These are phyloP conservation scores for Triplophysa tibetana DNA, from an alignment of 2,113 vertebrate species.

Conservation along the genomic window DNA sequence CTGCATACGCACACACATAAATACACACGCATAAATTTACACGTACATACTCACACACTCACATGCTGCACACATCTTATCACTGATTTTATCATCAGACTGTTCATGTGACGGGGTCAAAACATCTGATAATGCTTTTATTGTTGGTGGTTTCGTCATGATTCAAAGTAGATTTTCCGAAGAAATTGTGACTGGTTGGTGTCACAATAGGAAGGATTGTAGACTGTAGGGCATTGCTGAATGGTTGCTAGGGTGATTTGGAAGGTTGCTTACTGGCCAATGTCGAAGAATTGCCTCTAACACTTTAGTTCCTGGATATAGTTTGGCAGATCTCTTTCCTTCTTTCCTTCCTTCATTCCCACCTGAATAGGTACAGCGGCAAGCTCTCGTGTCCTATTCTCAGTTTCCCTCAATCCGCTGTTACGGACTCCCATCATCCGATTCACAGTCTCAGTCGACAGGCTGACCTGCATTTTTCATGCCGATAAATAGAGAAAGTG, in stretches of 20 bases:
- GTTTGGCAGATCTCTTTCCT: too few species aligned
- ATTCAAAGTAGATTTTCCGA: neutral
- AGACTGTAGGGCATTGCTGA: too few species aligned
- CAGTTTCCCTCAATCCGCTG: constrained; percentile 35
- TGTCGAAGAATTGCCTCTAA: too few species aligned
- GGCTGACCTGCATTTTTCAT: constrained; percentile 74
- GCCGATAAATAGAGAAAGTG: constrained; percentile 56
- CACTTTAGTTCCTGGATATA: too few species aligned
- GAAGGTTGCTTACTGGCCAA: too few species aligned
- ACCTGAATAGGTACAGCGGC: neutral
- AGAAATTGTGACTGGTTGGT: neutral
- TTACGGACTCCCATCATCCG: constrained; percentile 41
- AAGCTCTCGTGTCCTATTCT: constrained; percentile 39
- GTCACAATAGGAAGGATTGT: neutral
- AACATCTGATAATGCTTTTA: constrained; percentile 11
- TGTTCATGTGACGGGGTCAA: neutral
- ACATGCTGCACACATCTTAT: neutral
- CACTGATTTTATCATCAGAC: neutral
- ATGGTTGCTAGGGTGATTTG: neutral
- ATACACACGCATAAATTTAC: too few species aligned
- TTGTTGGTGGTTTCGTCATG: constrained; percentile 19
- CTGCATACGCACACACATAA: too few species aligned
- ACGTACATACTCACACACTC: too few species aligned
- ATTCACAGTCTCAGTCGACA: constrained; percentile 57
- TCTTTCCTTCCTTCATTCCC: too few species aligned